Percentiles rank a stretch among this genome's conserved stretches.
Conservation (phyloP, 2,113 vertebrate genomes). For the Lepus timidus region DNA sequence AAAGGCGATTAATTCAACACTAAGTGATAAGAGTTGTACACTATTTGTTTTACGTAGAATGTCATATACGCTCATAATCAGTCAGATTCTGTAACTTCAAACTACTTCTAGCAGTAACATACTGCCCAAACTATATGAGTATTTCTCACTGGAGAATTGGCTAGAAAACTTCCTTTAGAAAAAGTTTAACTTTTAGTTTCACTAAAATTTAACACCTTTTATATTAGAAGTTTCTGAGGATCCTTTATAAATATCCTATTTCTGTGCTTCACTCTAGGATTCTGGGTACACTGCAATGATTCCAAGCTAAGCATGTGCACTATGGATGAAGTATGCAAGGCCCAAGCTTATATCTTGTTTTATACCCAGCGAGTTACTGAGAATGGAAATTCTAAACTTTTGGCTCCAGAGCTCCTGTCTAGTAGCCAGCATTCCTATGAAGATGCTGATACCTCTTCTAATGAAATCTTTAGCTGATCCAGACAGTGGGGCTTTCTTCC, state of each 20-base stretch:
- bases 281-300: conserved; percentile 94
- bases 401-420: conserved; percentile 80
- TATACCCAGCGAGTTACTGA: conserved; percentile 92
- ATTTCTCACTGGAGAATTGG: neutral
- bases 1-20: neutral
- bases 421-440: conserved; percentile 83
- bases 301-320: conserved; percentile 91
- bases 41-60: neutral
- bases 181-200: neutral
- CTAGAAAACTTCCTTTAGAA: conserved; percentile 1
- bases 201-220: conserved; percentile 12
- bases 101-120: conserved; percentile 43
- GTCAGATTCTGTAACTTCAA: neutral
- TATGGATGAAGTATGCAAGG: conserved; percentile 91
- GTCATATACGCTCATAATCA: neutral
- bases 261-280: conserved; percentile 85
- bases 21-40: neutral
- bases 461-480: conserved; percentile 83
- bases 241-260: neutral
- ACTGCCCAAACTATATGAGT: neutral
- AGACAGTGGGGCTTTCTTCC: conserved; percentile 84
- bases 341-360: conserved; percentile 92
- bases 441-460: conserved; percentile 74
- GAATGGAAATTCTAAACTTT: conserved; percentile 87
- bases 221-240: neutral